A percentile compares a stretch with the other conserved stretches of the same genome.
Evolutionary conservation across 2,797 vertebrate genomes (phyloP).

Genomic region (Enteromius fasciolatus): DNA sequence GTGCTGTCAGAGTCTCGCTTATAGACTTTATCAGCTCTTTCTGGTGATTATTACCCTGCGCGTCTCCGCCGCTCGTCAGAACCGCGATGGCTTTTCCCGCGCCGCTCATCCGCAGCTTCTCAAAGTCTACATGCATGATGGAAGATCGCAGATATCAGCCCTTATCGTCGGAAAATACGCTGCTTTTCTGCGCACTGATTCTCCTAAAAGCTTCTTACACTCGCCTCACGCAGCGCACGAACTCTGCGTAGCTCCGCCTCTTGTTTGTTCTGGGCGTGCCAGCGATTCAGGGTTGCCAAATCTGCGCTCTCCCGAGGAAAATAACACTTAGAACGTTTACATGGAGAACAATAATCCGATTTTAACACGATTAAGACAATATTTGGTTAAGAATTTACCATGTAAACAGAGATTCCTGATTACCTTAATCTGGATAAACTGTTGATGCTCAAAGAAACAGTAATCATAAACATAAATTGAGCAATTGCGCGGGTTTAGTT

Average conservation of each 20-base stretch:
- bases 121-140: constrained; percentile 76
- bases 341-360: too few species aligned
- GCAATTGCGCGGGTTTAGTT: too few species aligned
- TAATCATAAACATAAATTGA: too few species aligned
- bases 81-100: constrained; percentile 90
- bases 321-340: too few species aligned
- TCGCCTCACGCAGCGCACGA: constrained; percentile 24
- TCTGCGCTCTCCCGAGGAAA: too few species aligned
- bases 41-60: constrained; percentile 82
- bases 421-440: too few species aligned
- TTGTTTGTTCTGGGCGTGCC: constrained; percentile 3
- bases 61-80: constrained; percentile 94
- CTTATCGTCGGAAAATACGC: background rate
- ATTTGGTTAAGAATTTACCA: too few species aligned
- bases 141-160: background rate
- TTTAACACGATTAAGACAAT: too few species aligned
- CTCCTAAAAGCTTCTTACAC: background rate
- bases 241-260: constrained; percentile 19
- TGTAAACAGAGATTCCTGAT: too few species aligned
- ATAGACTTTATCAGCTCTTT: background rate
- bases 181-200: too few species aligned
- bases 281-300: background rate
- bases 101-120: constrained; percentile 88
- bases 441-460: too few species aligned
- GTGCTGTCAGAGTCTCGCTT: background rate